Evolutionary conservation across 2,888 invertebrate genomes (phyloP), one percentile per base, ranked within the genome.

Genomic region (Oscheius myriophilus): DNA sequence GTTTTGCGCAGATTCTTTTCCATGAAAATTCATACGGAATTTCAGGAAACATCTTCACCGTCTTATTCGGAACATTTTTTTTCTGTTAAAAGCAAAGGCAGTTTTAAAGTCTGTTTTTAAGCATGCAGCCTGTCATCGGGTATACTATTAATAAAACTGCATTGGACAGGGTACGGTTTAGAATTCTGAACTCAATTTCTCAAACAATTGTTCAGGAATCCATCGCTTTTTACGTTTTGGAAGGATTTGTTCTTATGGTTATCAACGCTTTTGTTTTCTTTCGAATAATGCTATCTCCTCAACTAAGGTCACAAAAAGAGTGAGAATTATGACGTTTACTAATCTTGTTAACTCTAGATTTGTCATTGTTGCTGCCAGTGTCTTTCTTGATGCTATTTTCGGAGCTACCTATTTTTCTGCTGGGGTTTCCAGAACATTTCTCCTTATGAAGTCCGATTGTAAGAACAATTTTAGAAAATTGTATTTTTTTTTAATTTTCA

Each of bases 321-420:
- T 73, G 25, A 33, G 33, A 6, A 33, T 33, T 33, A 3, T 33
- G 9, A 33, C 9, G 16, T 42, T 12, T 43, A 39, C 14, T 9
- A 12, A 33, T 11, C 16, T 41, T 33, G 3, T 33, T 33, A 33
- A n/a, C 70, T 70, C 39, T 65, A 73, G 73, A 59, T 75, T 70
- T 53, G 57, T 71, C 2, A 62, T 75, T 6, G 70, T 75, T 33
- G 74, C 71, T 14, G 69, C 71, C 9, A 73, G 76, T 54, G 39
- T 76, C 12, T 33, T 73, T 49, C 73, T 76, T 69, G 76, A 76
- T 43, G 65, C 72, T 0, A 53, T 76, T 18, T 76, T 76, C 45
- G 76, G 76, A 7, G 64, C 70, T 26, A 72, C 76, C 16, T 76
- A 76, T 43, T 72, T 76, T 46, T 69, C 67, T 26, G 71, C 72